Evolutionary conservation across 23 tunicate genomes (phyloP).

Genomic region (Oikopleura vanhoeffeni): DNA sequence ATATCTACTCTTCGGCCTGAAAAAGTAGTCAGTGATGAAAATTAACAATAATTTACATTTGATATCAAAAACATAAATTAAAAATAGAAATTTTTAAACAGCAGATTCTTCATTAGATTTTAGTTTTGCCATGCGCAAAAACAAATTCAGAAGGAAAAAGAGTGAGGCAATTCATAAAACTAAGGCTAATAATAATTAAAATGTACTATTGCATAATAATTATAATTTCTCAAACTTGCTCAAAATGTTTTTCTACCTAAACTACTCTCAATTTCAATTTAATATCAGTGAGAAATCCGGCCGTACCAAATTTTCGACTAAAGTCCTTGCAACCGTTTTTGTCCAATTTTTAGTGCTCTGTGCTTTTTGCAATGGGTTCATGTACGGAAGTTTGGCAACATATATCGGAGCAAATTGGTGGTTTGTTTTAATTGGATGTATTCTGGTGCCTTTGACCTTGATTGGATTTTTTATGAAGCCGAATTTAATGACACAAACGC

Average conservation of each 20-base stretch:
- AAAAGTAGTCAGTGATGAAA: not conserved
- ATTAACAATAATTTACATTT: not conserved
- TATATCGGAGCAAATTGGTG: not conserved
- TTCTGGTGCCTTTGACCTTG: not conserved
- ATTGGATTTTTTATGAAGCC: not conserved
- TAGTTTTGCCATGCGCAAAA: too few relatives aligned
- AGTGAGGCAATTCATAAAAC: too few relatives aligned
- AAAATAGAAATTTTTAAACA: too few relatives aligned
- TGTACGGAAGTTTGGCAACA: not conserved
- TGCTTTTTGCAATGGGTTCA: slow-evolving; percentile 5
- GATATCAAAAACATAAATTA: too few relatives aligned
- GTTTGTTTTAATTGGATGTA: not conserved
- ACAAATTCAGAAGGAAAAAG: too few relatives aligned
- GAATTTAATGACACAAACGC: not conserved
- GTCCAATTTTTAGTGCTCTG: not conserved
- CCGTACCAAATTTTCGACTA: not conserved
- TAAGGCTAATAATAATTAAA: too few relatives aligned
- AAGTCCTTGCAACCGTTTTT: not conserved
- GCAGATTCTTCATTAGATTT: too few relatives aligned
- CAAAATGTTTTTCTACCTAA: too few relatives aligned
- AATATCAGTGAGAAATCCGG: not conserved
- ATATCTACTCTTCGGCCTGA: not conserved
- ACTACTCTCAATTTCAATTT: too few relatives aligned
- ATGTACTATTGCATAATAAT: too few relatives aligned
- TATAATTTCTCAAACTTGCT: too few relatives aligned